Evolutionary conservation across 2,888 invertebrate genomes (phyloP), one percentile per base, ranked within the genome.

Genomic region (Xanthia icteritia): DNA sequence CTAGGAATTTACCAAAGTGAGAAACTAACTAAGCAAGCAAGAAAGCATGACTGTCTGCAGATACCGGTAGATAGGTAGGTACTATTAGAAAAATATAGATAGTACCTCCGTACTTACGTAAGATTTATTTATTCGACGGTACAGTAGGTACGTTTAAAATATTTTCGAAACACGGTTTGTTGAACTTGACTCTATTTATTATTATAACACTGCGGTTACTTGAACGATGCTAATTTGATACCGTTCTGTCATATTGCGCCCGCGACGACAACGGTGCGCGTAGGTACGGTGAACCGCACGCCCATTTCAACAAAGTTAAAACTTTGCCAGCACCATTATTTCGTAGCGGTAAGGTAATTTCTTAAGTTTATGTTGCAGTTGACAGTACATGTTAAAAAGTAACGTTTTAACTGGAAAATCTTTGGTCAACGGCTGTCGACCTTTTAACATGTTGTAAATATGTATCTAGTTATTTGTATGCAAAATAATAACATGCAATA

Each of bases 191-290:
- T 80, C 77, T 83, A 85, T 82, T 86, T 70, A 72, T 87, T 70
- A 72, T 84, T 86, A 80, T 86, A 83, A 86, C 79, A 69, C 73
- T 74, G 81, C 78, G 81, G 82, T 84, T 83, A 74, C 69, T 81
- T 68, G 72, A 84, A 81, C 77, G 79, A 84, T 85, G 92, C 89
- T 93, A 93, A 93, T 91, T 91, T 81, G 76, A 85, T 90, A 92
- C 92, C 91, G 92, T 91, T 92, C 80, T 86, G 88, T 90, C 86
- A 82, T 86, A 87, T 80, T 86, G 85, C 86, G 79, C 67, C 6
- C 3, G 72, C 63, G 61, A 51, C 51, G 72, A 63, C 45, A 63
- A 6, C 36, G 69, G 48, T 56, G 20, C 15, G 31, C 9, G 11
- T 76, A n/a, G 4, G 5, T 56, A 56, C 20, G n/a, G 27, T 42